Evolutionary conservation across 2,113 vertebrate genomes (phyloP), one percentile per base, ranked within the genome.

Genomic region (Xyrauchen texanus): DNA sequence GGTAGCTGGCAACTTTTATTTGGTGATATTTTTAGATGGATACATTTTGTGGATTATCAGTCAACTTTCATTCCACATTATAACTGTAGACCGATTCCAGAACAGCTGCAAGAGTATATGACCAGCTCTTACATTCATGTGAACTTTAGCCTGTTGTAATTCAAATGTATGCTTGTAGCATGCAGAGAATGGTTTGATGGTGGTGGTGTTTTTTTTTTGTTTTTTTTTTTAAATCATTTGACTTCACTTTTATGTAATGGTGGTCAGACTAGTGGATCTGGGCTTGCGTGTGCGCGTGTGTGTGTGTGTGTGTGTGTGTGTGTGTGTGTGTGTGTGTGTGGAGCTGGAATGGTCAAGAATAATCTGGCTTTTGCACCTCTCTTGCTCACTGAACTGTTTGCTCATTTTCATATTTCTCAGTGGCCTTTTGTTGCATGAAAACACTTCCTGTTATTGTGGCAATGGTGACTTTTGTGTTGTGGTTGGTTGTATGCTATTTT

Each of bases 401-500:
- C 73, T 63, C 82, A 78, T 84, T 81, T 58, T 83, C 80, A 69
- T 86, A 68, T 84, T 88, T 91, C 89, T 87, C 88, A 83, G 88
- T 83, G 88, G 88, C 90, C 90, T 93, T 90, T 89, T 79, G 89
- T 91, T 92, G 92, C 92, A 93, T 94, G 92, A 85, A 90, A 89
- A 88, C 85, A 58, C 78, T 86, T 82, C 88, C 79, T 83, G 82
- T 86, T 87, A 68, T 87, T 78, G 85, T 84, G 80, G 76, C 86
- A 82, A 76, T 89, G 82, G 16, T 66, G 61, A 46, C 16, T 57
- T 75, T 65, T 44, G n/a, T 71, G 16, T 65, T 65, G 68, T 81
- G 68, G 15, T 55, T 72, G 53, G 57, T 72, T 42, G 76, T 81
- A 86, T 85, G 81, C 86, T 64, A 85, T 86, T 88, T 91, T 81